A percentile compares a stretch with the other conserved stretches of the same genome.
Evolutionary conservation across 53 echinoderm and acorn worm species (phyloP).

Genomic region (Mesocentrotus franciscanus): DNA sequence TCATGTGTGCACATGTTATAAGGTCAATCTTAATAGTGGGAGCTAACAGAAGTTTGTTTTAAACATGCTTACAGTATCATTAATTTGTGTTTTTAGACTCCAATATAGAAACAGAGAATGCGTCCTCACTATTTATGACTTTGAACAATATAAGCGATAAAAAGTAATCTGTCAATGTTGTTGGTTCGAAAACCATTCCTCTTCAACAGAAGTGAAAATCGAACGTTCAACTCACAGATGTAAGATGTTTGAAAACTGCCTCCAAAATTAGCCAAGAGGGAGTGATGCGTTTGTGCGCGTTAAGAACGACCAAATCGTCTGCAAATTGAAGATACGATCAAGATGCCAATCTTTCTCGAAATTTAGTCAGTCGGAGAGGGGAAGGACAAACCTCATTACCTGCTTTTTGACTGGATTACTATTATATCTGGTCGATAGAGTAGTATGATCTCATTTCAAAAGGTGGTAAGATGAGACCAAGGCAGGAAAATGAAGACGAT

Average conservation of each 20-base stretch:
- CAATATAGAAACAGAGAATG: too few species aligned
- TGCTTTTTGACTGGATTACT: constrained; percentile 5
- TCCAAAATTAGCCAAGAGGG: neutral
- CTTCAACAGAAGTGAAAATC: too few species aligned
- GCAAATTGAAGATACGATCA: neutral
- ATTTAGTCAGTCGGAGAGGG: neutral
- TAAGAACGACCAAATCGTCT: neutral
- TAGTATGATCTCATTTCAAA: constrained; percentile 1
- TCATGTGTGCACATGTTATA: too few species aligned
- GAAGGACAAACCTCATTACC: neutral
- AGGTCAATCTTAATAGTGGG: too few species aligned
- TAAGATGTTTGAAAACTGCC: neutral
- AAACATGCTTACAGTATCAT: too few species aligned
- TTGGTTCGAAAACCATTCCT: too few species aligned
- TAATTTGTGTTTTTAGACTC: too few species aligned
- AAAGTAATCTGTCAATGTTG: too few species aligned
- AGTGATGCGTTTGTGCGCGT: neutral
- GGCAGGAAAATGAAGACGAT: neutral
- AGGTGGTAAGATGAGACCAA: neutral
- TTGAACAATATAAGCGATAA: too few species aligned
- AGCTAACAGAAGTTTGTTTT: too few species aligned
- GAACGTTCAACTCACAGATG: too few species aligned
- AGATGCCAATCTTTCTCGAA: neutral
- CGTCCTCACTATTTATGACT: too few species aligned
- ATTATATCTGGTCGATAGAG: constrained; percentile 21